Base-by-base conservation (phyloP, 2,113 vertebrate species). In the Tympanuchus pallidicinctus region DNA sequence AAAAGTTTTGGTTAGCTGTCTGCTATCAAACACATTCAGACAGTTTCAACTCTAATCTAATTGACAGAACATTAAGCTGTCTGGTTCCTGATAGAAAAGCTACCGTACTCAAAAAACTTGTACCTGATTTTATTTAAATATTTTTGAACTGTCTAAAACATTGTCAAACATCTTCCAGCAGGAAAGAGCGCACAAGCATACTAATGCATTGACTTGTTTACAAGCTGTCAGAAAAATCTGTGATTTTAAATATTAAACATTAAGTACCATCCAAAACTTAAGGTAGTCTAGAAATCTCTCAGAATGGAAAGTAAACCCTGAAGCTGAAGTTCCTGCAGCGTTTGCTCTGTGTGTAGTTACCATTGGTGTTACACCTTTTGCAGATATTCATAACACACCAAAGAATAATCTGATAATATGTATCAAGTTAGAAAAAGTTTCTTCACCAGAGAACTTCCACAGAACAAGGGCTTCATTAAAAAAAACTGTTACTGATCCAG, bases 31-130 rank as follows among this genome's bases (percentile, higher is more conserved):
- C 88, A 92, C 89, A 92, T 95, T 97, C 77, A 95, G 95, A 95
- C 95, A 90, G 93, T 72, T 93, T 89, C 52, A 81, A 69, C 64
- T 72, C 77, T 97, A 97, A 97, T 95, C 85, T 74, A 97, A 97
- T 97, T 95, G 80, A 92, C n/a, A 59, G 83, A 89, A 81, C 90
- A 96, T 96, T 97, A 70, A 96, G 95, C 80, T 91, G 97, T 92
- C 95, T 96, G 92, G 87, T 76, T 94, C 69, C 65, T 83, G 69
- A 90, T 92, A 93, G 89, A 89, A 95, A 94, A 93, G 82, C 65
- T 61, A 64, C 77, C 28, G 38, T 71, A 82, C 89, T 95, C 64
- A 93, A 87, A 91, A 91, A 95, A 60, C 61, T 42, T 80, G 16
- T 54, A 85, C 47, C 38, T 95, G 84, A 86, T 93, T 72, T 60